Evolutionary conservation across 2,888 invertebrate species (phyloP).

Genomic region (Harpagoxenus sublaevis): DNA sequence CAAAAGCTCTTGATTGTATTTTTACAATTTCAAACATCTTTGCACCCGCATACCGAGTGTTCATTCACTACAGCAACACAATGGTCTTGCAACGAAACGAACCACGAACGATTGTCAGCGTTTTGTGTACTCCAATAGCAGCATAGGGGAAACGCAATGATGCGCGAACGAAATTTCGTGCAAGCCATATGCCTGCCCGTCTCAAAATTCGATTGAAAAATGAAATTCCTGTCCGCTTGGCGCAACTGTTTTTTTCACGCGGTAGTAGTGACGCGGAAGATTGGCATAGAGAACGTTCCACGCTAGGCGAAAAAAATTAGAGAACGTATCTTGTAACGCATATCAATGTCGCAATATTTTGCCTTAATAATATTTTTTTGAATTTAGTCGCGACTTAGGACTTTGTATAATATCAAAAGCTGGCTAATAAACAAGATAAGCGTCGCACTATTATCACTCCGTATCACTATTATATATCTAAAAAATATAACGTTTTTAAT

Average conservation of each 20-base stretch:
- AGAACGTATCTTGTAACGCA: neutral
- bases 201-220: conserved; percentile 70
- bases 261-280: conserved; percentile 11
- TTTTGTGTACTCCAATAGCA: conserved; percentile 41
- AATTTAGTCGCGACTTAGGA: neutral
- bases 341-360: neutral
- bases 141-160: conserved; percentile 39
- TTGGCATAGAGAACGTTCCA: neutral
- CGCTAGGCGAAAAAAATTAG: conserved; percentile 5
- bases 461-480: neutral
- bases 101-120: conserved; percentile 19
- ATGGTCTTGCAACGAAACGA: conserved; percentile 36
- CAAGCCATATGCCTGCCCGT: conserved; percentile 53
- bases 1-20: conserved; percentile 28
- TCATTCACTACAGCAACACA: conserved; percentile 9
- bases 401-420: neutral
- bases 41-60: conserved; percentile 7
- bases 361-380: neutral
- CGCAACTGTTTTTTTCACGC: conserved; percentile 20
- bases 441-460: neutral
- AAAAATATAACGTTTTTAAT: neutral
- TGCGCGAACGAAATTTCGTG: conserved; percentile 58
- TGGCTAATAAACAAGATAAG: neutral
- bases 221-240: conserved; percentile 67
- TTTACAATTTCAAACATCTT: conserved; percentile 43